Percentiles rank a stretch among this genome's conserved stretches.
These are phyloP conservation scores for Phalacrocorax carbo DNA, from an alignment of 2,113 vertebrate species.

Conservation along the genomic window DNA sequence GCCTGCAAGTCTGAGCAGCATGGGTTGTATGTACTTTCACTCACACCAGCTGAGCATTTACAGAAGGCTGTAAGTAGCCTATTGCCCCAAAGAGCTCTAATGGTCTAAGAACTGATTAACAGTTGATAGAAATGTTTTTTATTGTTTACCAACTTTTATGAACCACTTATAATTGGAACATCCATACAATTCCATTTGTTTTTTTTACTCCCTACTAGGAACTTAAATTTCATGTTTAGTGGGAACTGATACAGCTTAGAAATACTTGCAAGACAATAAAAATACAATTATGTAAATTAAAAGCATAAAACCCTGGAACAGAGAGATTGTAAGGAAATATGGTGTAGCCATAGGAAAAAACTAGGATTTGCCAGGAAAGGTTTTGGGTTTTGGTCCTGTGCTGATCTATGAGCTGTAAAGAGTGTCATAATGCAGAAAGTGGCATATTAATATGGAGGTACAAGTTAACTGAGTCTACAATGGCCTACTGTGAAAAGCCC, in stretches of 20 bases:
- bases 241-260: background rate
- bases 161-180: background rate
- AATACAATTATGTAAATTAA: background rate
- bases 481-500: background rate
- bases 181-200: background rate
- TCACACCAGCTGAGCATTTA: background rate
- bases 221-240: background rate
- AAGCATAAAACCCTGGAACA: background rate
- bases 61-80: background rate
- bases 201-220: background rate
- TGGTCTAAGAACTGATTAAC: background rate
- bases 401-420: background rate
- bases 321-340: background rate
- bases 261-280: background rate
- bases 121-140: background rate
- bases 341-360: background rate
- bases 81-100: background rate
- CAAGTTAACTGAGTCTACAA: background rate
- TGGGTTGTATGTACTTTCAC: too few relatives aligned
- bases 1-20: background rate
- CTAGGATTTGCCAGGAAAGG: background rate
- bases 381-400: background rate
- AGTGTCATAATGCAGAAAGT: background rate
- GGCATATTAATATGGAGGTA: background rate
- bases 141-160: background rate